Conservation (phyloP, 2,113 vertebrate species). For the Chionodraco myersi region DNA sequence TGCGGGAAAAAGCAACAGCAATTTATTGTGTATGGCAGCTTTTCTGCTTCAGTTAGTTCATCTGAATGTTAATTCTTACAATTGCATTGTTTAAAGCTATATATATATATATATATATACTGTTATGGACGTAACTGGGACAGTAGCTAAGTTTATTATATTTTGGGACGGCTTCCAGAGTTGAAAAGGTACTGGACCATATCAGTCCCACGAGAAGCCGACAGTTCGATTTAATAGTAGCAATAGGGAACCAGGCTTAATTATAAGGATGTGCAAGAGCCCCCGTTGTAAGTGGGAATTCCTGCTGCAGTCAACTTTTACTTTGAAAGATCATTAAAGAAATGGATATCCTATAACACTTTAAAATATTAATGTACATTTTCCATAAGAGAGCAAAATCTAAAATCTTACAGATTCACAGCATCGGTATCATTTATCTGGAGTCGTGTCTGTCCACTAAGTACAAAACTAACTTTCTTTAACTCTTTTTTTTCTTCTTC, state of each 20-base stretch:
- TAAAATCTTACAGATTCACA: background rate
- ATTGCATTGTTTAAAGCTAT: background rate
- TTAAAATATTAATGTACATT: background rate
- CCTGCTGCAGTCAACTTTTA: background rate
- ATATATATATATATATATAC: no score
- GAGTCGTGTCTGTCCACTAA: background rate
- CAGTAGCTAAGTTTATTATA: background rate
- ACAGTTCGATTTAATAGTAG: background rate
- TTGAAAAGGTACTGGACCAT: conserved; percentile 8
- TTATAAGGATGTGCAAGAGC: background rate
- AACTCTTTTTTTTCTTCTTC: background rate
- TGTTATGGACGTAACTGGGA: background rate
- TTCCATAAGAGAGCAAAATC: background rate
- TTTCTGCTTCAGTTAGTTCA: background rate
- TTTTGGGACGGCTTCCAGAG: background rate
- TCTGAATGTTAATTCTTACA: background rate
- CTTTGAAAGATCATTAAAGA: background rate
- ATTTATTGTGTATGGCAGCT: background rate
- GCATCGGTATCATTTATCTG: background rate
- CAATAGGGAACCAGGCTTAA: background rate
- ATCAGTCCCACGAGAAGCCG: background rate
- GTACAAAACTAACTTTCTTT: background rate
- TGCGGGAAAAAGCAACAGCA: background rate
- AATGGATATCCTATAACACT: background rate
- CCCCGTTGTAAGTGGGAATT: background rate